Evolutionary conservation across 2,113 vertebrate genomes (phyloP), one percentile per base, ranked within the genome.

Genomic region (Spermophilus dauricus): DNA sequence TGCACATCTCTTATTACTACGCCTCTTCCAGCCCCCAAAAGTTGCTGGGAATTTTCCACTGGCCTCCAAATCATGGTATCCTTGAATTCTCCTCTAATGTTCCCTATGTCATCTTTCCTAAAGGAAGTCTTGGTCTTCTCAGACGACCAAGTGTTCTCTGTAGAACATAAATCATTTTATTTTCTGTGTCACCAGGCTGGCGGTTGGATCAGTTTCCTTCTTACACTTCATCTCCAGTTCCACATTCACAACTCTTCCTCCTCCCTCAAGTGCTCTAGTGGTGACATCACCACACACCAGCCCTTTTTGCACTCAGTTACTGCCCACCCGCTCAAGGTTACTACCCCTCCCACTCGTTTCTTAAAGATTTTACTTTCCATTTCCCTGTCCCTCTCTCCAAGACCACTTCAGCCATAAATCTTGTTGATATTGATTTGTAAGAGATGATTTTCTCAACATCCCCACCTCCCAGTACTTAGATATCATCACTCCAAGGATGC

Each of bases 131-230:
- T 24, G 37, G 2, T 48, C 26, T 86, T 58, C 45, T 32, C 72
- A 45, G 11, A 53, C 39, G 26, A 73, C 0, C 28, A 0, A 42
- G 26, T 12, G 14, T 93, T 61, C 30, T 48, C 70, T 58, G 2
- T 0, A 12, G 18, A 73, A 18, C 3, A 14, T 5, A 22, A 12
- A 9, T 2, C 45, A 11, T n/a, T 72, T 80, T 69, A 63, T 75
- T 16, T 85, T 69, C 76, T 42, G 22, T 5, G 32, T 24, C 4
- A 4, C 10, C 3, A 12, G 10, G 4, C 16, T 48, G 37, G 18
- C 65, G 14, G 24, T 34, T 0, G 14, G 63, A 11, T 51, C 32
- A 0, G 1, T 26, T 39, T 58, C 32, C 26, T 65, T 4, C 53
- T 45, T 22, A 16, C 18, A 2, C 24, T 20, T 89, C 14, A 30